Conservation (phyloP, 2,113 vertebrate species). For the Mirza zaza region DNA sequence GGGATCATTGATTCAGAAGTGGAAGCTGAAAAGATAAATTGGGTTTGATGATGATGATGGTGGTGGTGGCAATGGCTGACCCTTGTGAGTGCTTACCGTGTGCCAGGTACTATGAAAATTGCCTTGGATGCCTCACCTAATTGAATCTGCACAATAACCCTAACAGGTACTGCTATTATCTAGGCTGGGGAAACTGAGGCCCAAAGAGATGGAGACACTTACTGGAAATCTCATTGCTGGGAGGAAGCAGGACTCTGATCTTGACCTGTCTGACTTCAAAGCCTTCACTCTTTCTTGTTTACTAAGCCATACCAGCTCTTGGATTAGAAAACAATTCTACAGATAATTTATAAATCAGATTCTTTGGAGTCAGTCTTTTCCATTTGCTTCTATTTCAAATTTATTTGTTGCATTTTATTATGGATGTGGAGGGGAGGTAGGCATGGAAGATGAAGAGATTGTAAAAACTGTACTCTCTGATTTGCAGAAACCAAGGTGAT, state of each 20-base stretch:
- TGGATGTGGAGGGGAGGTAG: neutral
- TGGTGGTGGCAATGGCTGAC: neutral
- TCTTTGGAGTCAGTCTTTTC: neutral
- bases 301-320: neutral
- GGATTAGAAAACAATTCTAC: neutral
- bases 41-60: neutral
- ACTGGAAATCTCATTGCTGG: neutral
- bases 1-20: neutral
- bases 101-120: neutral
- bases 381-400: neutral
- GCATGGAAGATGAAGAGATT: neutral
- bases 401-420: conserved; percentile 28
- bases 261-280: conserved; percentile 26
- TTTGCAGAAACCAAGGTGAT: neutral
- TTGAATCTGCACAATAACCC: neutral
- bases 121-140: neutral
- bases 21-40: neutral
- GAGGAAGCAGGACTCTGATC: neutral
- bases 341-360: neutral
- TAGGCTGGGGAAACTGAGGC: neutral
- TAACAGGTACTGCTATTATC: neutral
- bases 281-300: neutral
- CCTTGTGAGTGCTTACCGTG: neutral
- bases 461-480: neutral
- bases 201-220: neutral